Evolutionary conservation across 2,797 vertebrate genomes (phyloP).

Genomic region (Artibeus lituratus): DNA sequence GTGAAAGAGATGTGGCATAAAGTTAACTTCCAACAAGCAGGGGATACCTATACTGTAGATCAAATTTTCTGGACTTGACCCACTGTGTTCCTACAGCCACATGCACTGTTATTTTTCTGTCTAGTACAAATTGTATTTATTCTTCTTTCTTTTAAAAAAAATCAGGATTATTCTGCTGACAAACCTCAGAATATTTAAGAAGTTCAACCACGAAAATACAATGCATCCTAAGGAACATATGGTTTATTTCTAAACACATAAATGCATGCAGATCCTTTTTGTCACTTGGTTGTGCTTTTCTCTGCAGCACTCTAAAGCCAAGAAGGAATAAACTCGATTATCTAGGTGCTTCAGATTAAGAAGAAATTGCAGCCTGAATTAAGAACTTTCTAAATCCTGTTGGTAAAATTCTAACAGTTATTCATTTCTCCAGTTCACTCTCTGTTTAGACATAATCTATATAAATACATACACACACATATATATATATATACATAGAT

Average conservation of each 20-base stretch:
- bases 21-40: background rate
- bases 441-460: background rate
- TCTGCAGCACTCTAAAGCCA: background rate
- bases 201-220: background rate
- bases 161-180: background rate
- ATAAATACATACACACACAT: background rate
- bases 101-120: background rate
- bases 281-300: background rate
- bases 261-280: background rate
- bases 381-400: background rate
- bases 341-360: background rate
- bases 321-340: background rate
- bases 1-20: background rate
- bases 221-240: background rate
- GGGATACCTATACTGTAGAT: background rate
- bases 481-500: no score
- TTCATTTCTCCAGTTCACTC: background rate
- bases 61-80: background rate
- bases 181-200: background rate
- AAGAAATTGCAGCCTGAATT: background rate
- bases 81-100: background rate
- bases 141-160: background rate
- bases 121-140: background rate
- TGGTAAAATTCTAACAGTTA: background rate
- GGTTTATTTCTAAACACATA: background rate